Evolutionary conservation across 1,140 invertebrate genomes (phyloP).

Genomic region (Myzus persicae): DNA sequence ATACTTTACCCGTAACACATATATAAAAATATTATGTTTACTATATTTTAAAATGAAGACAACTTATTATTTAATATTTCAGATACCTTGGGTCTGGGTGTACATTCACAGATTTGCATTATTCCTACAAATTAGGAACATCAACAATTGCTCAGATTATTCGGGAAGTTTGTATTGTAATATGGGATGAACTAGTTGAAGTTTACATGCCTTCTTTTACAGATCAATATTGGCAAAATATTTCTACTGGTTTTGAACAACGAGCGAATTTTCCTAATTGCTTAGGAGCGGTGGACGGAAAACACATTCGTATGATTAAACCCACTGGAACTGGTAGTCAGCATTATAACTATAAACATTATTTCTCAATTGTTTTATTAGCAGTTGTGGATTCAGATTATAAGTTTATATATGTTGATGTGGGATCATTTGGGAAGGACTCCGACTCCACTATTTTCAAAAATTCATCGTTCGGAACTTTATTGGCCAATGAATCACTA

Average conservation of each 20-base stretch:
- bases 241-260: slow-evolving; percentile 36
- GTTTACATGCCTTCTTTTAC: slow-evolving; percentile 59
- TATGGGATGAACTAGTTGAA: slow-evolving; percentile 60
- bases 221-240: slow-evolving; percentile 56
- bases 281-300: slow-evolving; percentile 37
- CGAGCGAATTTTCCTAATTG: slow-evolving; percentile 25
- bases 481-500: slow-evolving; percentile 13
- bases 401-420: slow-evolving; percentile 31
- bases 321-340: slow-evolving; percentile 46
- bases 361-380: slow-evolving; percentile 56
- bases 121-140: slow-evolving; percentile 60
- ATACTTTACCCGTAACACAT: not conserved
- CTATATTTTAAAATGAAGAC: too few relatives aligned
- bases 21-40: not conserved
- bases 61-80: not conserved
- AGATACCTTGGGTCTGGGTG: slow-evolving; percentile 61
- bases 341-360: slow-evolving; percentile 60
- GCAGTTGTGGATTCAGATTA: slow-evolving; percentile 32
- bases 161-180: slow-evolving; percentile 59
- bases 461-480: slow-evolving; percentile 47
- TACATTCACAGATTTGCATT: slow-evolving; percentile 61
- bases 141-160: slow-evolving; percentile 61
- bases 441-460: slow-evolving; percentile 57
- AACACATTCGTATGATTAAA: slow-evolving; percentile 49
- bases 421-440: slow-evolving; percentile 48